Evolutionary conservation across 2,888 invertebrate species (phyloP).

Genomic region (Eugnorisma glareosa): DNA sequence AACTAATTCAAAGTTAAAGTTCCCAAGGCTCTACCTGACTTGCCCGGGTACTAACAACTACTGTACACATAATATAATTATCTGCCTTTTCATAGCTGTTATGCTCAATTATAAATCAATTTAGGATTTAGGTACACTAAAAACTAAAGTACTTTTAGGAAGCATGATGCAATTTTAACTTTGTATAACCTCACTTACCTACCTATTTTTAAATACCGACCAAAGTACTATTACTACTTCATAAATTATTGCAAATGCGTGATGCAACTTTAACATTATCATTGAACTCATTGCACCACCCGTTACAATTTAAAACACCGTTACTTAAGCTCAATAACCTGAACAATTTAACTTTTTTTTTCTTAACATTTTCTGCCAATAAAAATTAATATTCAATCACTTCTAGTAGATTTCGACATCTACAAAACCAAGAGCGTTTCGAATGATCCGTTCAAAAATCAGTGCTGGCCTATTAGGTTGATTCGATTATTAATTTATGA

Average conservation of each 20-base stretch:
- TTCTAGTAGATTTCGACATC: slow-evolving; percentile 74
- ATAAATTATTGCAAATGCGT: slow-evolving; percentile 25
- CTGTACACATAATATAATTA: neutral
- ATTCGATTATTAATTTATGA: slow-evolving; percentile 89
- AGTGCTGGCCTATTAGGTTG: slow-evolving; percentile 86
- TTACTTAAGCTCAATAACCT: slow-evolving; percentile 51
- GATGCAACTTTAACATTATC: slow-evolving; percentile 23
- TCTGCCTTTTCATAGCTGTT: neutral
- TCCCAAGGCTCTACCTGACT: neutral
- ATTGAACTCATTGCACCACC: slow-evolving; percentile 31
- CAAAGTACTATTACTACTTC: neutral
- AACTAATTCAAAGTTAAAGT: neutral
- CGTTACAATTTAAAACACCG: slow-evolving; percentile 30
- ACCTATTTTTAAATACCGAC: slow-evolving; percentile 1
- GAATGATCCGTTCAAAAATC: slow-evolving; percentile 86
- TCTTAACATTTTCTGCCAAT: slow-evolving; percentile 41
- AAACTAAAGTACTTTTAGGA: neutral
- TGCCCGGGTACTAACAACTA: neutral
- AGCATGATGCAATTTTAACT: slow-evolving; percentile 20
- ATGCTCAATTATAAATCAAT: neutral
- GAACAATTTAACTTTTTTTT: neutral
- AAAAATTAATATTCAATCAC: slow-evolving; percentile 63
- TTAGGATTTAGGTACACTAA: too few species aligned
- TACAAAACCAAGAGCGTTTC: slow-evolving; percentile 76
- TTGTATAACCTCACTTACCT: neutral